Conservation (phyloP, 2,888 invertebrate genomes). For the Caenorhabditis drosophilae region DNA sequence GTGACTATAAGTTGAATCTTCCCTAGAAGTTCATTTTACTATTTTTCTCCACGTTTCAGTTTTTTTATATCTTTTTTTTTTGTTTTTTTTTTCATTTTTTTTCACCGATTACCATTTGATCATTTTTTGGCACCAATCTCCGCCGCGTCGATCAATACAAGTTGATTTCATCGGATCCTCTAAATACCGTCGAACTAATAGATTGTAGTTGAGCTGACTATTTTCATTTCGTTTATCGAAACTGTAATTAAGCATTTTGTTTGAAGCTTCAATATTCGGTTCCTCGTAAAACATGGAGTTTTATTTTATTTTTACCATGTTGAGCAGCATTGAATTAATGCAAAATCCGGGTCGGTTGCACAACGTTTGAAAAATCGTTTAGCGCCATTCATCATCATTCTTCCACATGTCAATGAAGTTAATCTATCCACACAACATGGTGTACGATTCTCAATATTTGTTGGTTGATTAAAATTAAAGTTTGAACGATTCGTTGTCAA, state of each 20-base stretch:
- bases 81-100: not conserved
- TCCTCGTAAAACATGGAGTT: too few relatives aligned
- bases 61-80: slow-evolving; percentile 5
- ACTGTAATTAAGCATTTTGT: slow-evolving; percentile 13
- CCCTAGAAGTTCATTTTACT: slow-evolving; percentile 50
- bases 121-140: slow-evolving; percentile 41
- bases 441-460: slow-evolving; percentile 53
- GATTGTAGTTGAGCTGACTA: slow-evolving; percentile 23
- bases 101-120: slow-evolving; percentile 24
- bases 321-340: slow-evolving; percentile 63
- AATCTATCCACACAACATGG: slow-evolving; percentile 65
- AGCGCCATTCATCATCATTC: slow-evolving; percentile 45
- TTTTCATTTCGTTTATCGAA: slow-evolving; percentile 34
- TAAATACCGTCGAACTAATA: slow-evolving; percentile 30
- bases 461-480: slow-evolving; percentile 38
- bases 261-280: not conserved
- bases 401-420: slow-evolving; percentile 55
- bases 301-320: too few relatives aligned
- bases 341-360: slow-evolving; percentile 60
- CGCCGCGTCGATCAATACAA: slow-evolving; percentile 44
- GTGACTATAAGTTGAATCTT: slow-evolving; percentile 31
- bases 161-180: slow-evolving; percentile 42
- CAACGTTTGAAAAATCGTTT: slow-evolving; percentile 53
- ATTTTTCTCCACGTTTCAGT: too few relatives aligned
- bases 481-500: too few relatives aligned